Conservation (phyloP, 2,797 vertebrate species). For the Psittacula echo region DNA sequence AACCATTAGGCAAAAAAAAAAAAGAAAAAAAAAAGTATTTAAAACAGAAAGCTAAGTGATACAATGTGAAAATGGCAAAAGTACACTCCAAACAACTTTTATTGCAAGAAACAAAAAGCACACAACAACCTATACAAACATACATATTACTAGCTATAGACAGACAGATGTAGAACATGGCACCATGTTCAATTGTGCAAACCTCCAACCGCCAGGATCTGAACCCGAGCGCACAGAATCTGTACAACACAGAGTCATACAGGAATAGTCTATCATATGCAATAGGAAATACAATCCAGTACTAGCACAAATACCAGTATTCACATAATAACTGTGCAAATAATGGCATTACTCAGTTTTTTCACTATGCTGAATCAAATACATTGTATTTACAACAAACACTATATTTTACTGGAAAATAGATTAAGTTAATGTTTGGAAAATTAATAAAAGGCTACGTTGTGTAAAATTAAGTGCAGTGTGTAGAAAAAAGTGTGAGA, state of each 20-base stretch:
- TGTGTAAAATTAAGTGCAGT: conserved; percentile 78
- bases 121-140: conserved; percentile 88
- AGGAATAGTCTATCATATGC: conserved; percentile 82
- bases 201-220: conserved; percentile 81
- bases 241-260: conserved; percentile 86
- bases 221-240: conserved; percentile 84
- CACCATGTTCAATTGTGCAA: conserved; percentile 82
- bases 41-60: conserved; percentile 81
- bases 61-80: conserved; percentile 85
- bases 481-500: conserved; percentile 83
- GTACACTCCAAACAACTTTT: conserved; percentile 83
- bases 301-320: conserved; percentile 78
- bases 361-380: conserved; percentile 74
- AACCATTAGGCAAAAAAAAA: conserved; percentile 66
- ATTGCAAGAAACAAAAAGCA: conserved; percentile 89
- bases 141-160: conserved; percentile 87
- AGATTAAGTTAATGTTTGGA: conserved; percentile 53
- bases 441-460: conserved; percentile 73
- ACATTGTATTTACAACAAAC: conserved; percentile 80
- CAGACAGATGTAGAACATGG: conserved; percentile 89
- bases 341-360: conserved; percentile 69
- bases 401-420: conserved; percentile 67
- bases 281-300: conserved; percentile 89
- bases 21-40: conserved; percentile 55
- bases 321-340: conserved; percentile 79